phyloP scores from a whole-genome alignment of 2,113 vertebrate species.

The Speoplatyrhinus poulsoni region DNA sequence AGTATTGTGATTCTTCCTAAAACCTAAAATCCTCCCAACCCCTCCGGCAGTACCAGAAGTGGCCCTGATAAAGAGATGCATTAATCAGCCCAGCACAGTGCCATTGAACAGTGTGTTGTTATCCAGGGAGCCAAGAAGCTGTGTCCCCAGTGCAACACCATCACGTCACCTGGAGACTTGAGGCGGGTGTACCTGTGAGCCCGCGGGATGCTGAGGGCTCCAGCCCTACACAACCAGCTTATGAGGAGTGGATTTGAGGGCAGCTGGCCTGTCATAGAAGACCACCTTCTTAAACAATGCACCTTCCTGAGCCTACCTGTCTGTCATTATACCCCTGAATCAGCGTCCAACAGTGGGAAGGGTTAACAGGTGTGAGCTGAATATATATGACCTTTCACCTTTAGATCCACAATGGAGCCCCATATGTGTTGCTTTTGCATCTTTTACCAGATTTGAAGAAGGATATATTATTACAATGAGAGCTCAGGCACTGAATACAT shows the following conservation, averaged over 20 bases:
- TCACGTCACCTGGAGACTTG: conserved; percentile 82
- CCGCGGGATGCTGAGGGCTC: not conserved
- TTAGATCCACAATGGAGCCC: conserved; percentile 27
- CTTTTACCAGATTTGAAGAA: conserved; percentile 21
- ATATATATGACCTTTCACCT: conserved; percentile 31
- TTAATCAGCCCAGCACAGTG: not conserved
- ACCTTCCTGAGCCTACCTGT: not conserved
- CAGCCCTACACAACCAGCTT: conserved; percentile 33
- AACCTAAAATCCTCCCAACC: not conserved
- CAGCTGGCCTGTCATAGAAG: conserved; percentile 69
- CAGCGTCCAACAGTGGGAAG: conserved; percentile 10
- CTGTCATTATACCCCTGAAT: conserved; percentile 18
- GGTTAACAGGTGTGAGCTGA: conserved; percentile 1
- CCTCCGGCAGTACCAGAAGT: not conserved
- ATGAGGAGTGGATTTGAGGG: conserved; percentile 54
- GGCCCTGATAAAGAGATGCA: too few relatives aligned
- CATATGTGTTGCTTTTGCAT: conserved; percentile 28
- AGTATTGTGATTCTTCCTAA: too few relatives aligned
- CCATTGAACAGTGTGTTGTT: not conserved
- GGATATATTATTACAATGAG: conserved; percentile 7
- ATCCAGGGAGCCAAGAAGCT: conserved; percentile 81
- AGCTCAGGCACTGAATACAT: conserved; percentile 55
- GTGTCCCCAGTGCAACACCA: conserved; percentile 84
- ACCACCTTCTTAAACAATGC: conserved; percentile 15
- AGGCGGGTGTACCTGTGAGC: conserved; percentile 81